Conservation (phyloP, 1,140 invertebrate genomes). For the Scaptomyza pallida region DNA sequence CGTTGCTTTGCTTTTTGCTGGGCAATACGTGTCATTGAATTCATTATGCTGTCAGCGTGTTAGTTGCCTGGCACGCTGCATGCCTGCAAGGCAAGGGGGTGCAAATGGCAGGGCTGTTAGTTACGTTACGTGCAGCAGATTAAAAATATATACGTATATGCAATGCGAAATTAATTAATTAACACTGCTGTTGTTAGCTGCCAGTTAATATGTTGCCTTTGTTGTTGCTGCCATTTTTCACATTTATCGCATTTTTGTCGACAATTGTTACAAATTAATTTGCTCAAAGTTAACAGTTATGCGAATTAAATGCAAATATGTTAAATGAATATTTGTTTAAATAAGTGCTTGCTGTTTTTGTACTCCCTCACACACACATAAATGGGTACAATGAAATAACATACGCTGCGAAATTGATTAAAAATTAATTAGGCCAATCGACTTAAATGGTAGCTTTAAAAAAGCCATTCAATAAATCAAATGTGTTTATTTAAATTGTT, state of each 20-base stretch:
- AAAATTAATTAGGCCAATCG: constrained; percentile 33
- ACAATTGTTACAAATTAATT: constrained; percentile 36
- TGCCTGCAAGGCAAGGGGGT: constrained; percentile 22
- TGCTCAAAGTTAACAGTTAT: background rate
- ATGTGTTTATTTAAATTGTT: constrained; percentile 9
- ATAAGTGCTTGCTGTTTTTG: background rate
- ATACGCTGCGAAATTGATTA: constrained; percentile 23
- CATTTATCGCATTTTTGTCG: background rate
- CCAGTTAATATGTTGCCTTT: constrained; percentile 18
- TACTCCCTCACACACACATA: too few species aligned
- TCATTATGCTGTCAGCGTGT: constrained; percentile 68
- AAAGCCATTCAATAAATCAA: constrained; percentile 14
- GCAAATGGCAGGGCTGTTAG: background rate
- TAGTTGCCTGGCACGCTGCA: constrained; percentile 1
- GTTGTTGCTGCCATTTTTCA: background rate
- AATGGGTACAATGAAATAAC: background rate
- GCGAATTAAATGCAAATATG: constrained; percentile 11
- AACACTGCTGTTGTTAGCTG: constrained; percentile 37
- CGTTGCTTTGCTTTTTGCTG: constrained; percentile 25
- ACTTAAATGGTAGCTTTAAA: background rate
- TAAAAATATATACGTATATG: constrained; percentile 42
- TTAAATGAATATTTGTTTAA: constrained; percentile 14
- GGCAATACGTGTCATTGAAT: constrained; percentile 74
- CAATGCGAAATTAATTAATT: constrained; percentile 69
- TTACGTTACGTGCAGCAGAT: constrained; percentile 28